These are phyloP conservation scores for Terrapene triunguis DNA, from an alignment of 2,113 vertebrate genomes.

Conservation along the genomic window DNA sequence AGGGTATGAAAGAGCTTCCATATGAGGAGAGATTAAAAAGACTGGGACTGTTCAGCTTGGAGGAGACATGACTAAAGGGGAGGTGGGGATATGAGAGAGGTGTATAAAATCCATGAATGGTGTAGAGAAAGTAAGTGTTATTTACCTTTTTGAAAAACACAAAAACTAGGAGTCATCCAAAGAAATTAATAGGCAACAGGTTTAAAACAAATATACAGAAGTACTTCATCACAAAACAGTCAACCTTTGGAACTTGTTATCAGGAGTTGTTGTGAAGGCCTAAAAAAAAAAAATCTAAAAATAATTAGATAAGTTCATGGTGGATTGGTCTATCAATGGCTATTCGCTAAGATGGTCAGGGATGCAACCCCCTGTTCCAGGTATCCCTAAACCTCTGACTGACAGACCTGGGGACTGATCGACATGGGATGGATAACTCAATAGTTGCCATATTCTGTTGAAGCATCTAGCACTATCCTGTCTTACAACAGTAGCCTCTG, in stretches of 20 bases:
- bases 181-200: background rate
- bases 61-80: background rate
- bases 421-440: background rate
- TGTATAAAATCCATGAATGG: background rate
- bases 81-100: too few species aligned
- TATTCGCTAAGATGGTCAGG: background rate
- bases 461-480: background rate
- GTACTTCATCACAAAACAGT: background rate
- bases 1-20: background rate
- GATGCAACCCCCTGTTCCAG: background rate
- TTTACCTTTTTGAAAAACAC: background rate
- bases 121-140: background rate
- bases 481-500: too few species aligned
- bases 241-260: background rate
- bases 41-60: background rate
- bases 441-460: background rate
- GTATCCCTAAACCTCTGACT: background rate
- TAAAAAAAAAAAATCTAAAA: background rate
- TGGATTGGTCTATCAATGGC: background rate
- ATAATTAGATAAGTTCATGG: background rate
- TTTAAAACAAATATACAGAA: background rate
- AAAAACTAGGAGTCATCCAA: background rate
- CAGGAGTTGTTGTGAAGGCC: background rate
- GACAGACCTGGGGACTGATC: background rate
- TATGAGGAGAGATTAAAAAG: background rate